Evolutionary conservation across 2,797 vertebrate species (phyloP), one percentile per base, ranked within the genome.

Genomic region (Coregonus suidteri): DNA sequence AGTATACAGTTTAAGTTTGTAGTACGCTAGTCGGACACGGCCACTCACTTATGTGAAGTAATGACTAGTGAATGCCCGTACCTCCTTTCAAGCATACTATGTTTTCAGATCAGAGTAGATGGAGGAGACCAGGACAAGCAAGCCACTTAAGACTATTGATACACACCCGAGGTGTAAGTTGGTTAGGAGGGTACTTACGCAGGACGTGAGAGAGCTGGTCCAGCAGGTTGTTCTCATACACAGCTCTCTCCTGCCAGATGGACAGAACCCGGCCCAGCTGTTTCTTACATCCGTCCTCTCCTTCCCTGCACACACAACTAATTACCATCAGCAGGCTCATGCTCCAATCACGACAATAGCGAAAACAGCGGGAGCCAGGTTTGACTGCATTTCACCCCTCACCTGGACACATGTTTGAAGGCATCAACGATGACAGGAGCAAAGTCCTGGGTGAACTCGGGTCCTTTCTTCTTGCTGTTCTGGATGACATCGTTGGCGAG

Each of bases 401-500:
- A 99, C 98, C 96, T 97, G 92, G 96, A 94, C 67, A 99, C 98
- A 71, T 99, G 98, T 83, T 98, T 98, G 93, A 99, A 99, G 75
- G 97, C 97, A 70, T 98, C 97, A 67, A 97, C 94, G 84, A 99
- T 98, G 88, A 99, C 91, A 1, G 98, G 97, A 37, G 97, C 96
- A 90, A 99, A 99, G 90, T 99, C 98, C 91, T 98, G 97, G 2
- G 97, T 99, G 92, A 99, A 99, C 85, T 99, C 98, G 4, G 98
- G 98, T 82, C 98, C 98, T 94, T 99, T 99, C 77, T 95, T 96
- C 91, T 99, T 99, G 95, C 98, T 99, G 94, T 99, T 99, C 91
- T 99, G 98, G 90, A 99, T 99, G 86, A 99, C 98, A 86, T 99
- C 98, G 89, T 99, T 99, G 88, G 98, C 98, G 92, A 99, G 92